phyloP scores from a whole-genome alignment of 2,797 vertebrate genomes.

The Microchirus variegatus region DNA sequence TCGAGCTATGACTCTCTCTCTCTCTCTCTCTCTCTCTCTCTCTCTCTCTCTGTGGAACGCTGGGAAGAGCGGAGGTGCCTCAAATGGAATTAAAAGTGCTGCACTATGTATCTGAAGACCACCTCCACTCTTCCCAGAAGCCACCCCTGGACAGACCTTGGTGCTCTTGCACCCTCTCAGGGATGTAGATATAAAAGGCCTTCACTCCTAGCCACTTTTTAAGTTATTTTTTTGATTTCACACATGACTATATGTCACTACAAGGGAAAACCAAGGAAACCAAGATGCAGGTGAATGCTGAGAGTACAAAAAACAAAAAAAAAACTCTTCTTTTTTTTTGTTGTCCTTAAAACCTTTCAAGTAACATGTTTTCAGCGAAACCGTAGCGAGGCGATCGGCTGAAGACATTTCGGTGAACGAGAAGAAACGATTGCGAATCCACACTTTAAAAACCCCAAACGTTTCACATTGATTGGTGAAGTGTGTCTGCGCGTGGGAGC shows the following conservation, averaged over 20 bases:
- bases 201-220: constrained; percentile 44
- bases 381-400: constrained; percentile 62
- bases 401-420: constrained; percentile 59
- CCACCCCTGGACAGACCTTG: constrained; percentile 48
- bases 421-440: constrained; percentile 48
- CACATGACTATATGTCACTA: constrained; percentile 49
- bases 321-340: constrained; percentile 18
- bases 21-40: constrained; percentile 25
- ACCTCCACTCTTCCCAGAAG: constrained; percentile 72
- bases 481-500: constrained; percentile 39
- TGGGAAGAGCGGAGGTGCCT: constrained; percentile 59
- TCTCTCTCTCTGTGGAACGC: constrained; percentile 41
- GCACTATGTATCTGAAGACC: constrained; percentile 68
- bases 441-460: constrained; percentile 45
- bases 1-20: constrained; percentile 4
- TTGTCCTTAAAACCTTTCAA: constrained; percentile 68
- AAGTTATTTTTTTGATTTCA: constrained; percentile 42
- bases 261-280: constrained; percentile 25
- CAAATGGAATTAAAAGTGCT: constrained; percentile 73
- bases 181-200: neutral
- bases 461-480: constrained; percentile 49
- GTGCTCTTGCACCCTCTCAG: constrained; percentile 5
- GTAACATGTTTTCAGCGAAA: constrained; percentile 55
- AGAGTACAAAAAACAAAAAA: constrained; percentile 48
- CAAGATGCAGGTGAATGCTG: constrained; percentile 36